Evolutionary conservation across 2,113 vertebrate genomes (phyloP), one percentile per base, ranked within the genome.

Genomic region (Erpornis zantholeuca): DNA sequence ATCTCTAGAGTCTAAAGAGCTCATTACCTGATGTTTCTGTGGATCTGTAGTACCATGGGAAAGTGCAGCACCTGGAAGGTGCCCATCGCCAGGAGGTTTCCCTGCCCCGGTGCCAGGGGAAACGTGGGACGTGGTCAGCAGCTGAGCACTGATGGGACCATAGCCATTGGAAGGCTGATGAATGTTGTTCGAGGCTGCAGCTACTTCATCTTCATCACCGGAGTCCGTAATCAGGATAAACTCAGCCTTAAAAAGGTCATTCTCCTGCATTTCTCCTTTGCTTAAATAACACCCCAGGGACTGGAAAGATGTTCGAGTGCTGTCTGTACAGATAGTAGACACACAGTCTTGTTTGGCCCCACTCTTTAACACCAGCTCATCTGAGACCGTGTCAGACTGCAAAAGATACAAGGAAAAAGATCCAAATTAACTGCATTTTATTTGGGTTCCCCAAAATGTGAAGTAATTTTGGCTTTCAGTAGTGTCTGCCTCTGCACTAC

Each of bases 231-330:
- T 97, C 86, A 98, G 97, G 89, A 99, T 98, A 94, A 98, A 98
- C 76, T 99, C 98, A 11, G 98, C 98, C 97, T 98, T 99, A 88
- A 99, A 99, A 92, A 98, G 97, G 64, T 98, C 97, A 77, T 97
- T 94, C 65, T 98, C 98, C 42, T 98, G 97, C 98, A 98, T 98
- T 91, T 93, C 97, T 91, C 92, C 95, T 91, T 88, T 27, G 23
- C 71, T 96, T 4, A 24, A 27, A 75, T 94, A 75, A 66, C 28
- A 27, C 50, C 27, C 28, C 5, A 12, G 72, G 82, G 69, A 76
- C 93, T 86, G 89, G 79, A 92, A 96, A 92, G 71, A n/a, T 0
- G 59, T 93, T 80, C 1, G 64, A 27, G n/a, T 65, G 44, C 36
- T 72, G 38, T 89, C 84, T 88, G 73, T 64, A 64, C 10, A 12